Conservation (phyloP, 2,113 vertebrate species). For the Bothrops jararaca region DNA sequence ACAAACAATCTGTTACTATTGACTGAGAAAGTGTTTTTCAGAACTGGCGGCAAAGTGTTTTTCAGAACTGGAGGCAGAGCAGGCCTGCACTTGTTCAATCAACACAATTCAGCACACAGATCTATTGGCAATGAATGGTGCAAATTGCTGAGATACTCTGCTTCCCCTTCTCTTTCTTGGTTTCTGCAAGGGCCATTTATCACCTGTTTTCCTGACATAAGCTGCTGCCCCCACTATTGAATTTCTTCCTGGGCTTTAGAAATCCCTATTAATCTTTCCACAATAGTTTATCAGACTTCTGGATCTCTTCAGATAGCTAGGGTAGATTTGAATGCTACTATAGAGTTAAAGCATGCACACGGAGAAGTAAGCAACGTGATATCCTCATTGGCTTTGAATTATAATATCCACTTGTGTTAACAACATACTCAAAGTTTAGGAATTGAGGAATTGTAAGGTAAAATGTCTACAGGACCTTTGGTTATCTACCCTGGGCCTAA, state of each 20-base stretch:
- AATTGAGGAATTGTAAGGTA: background rate
- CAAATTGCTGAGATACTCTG: background rate
- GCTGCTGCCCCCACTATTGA: background rate
- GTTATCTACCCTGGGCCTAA: background rate
- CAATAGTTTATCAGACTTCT: background rate
- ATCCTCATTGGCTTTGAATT: background rate
- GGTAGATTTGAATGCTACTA: background rate
- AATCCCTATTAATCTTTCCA: background rate
- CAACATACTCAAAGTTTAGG: background rate
- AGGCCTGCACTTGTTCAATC: conserved; percentile 68
- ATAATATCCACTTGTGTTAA: background rate
- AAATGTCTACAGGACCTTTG: background rate
- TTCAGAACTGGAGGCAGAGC: conserved; percentile 50
- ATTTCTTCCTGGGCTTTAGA: background rate
- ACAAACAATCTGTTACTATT: conserved; percentile 71
- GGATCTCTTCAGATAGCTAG: background rate
- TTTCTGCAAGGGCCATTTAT: background rate
- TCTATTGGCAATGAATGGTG: background rate
- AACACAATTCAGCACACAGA: conserved; percentile 7
- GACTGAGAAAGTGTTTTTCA: conserved; percentile 55
- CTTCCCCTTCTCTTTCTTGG: background rate
- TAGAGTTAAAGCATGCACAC: too few relatives aligned
- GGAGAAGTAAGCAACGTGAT: background rate
- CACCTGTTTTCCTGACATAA: background rate
- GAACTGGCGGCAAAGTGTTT: conserved; percentile 35